Conservation (phyloP, 2,113 vertebrate species). For the Stigmatopora argus region DNA sequence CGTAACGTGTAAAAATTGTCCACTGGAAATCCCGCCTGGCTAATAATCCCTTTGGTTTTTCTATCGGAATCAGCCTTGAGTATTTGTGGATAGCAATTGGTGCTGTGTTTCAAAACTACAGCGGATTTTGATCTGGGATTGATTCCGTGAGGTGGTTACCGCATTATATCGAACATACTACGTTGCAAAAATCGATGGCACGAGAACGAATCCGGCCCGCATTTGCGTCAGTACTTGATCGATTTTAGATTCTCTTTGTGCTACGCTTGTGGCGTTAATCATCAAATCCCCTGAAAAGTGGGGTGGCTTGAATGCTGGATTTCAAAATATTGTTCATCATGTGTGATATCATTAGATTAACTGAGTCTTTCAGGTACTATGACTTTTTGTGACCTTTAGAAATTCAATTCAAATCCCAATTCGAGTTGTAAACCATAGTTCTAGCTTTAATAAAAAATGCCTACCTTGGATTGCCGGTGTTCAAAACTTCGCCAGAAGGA, state of each 20-base stretch:
- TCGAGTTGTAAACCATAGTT: background rate
- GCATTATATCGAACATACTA: constrained; percentile 52
- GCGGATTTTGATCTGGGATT: constrained; percentile 50
- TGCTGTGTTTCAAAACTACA: constrained; percentile 30
- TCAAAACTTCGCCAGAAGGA: background rate
- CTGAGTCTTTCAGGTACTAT: too few relatives aligned
- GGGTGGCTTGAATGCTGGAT: too few relatives aligned
- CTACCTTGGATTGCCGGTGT: background rate
- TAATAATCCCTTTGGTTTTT: background rate
- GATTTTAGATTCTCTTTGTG: constrained; percentile 20
- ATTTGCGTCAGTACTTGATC: constrained; percentile 48
- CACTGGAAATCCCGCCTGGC: too few relatives aligned
- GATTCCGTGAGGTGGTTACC: constrained; percentile 50
- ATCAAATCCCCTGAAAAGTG: too few relatives aligned
- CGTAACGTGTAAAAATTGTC: too few relatives aligned
- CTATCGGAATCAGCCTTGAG: constrained; percentile 7
- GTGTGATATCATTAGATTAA: too few relatives aligned
- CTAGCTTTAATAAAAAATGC: background rate
- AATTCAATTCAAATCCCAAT: too few relatives aligned
- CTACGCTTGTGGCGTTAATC: background rate
- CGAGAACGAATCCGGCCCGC: constrained; percentile 39
- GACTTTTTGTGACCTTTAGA: too few relatives aligned
- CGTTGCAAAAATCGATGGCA: constrained; percentile 44
- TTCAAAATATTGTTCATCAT: too few relatives aligned
- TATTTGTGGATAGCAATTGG: constrained; percentile 20